Conservation (phyloP, 1,140 invertebrate species). For the Drosophila equinoxialis region DNA sequence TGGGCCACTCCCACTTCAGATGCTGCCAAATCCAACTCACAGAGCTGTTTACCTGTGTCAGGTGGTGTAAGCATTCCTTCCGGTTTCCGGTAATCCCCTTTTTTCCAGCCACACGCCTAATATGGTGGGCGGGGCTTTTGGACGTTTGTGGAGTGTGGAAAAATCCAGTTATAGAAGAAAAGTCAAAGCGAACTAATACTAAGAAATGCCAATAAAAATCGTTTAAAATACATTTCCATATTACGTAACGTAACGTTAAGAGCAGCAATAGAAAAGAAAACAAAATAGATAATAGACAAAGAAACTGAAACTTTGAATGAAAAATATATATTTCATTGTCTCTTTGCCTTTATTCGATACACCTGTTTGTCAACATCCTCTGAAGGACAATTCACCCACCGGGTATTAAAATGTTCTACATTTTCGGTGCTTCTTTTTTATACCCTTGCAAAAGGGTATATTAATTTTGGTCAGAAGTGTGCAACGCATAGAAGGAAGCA, state of each 20-base stretch:
- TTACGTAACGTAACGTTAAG: too few relatives aligned
- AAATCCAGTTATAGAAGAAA: too few relatives aligned
- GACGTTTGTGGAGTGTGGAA: neutral
- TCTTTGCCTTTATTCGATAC: neutral
- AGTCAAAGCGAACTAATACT: too few relatives aligned
- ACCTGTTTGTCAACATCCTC: conserved; percentile 10
- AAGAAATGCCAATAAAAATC: too few relatives aligned
- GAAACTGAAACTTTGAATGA: neutral
- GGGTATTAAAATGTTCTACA: conserved; percentile 46
- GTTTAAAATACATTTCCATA: too few relatives aligned
- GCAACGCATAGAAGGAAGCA: too few relatives aligned
- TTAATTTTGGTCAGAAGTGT: too few relatives aligned
- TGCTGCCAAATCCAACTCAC: conserved; percentile 24
- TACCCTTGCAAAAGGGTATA: too few relatives aligned
- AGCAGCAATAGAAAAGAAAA: too few relatives aligned
- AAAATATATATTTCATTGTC: neutral
- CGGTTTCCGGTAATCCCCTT: conserved; percentile 58
- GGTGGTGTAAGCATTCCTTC: conserved; percentile 52
- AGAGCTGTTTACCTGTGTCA: conserved; percentile 44
- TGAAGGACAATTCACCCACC: neutral
- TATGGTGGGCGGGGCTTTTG: neutral
- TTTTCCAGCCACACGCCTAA: neutral
- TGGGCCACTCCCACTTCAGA: neutral
- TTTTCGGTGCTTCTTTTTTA: conserved; percentile 32
- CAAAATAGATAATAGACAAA: too few relatives aligned